Evolutionary conservation across 92 coral and sea anemone species (phyloP), one percentile per base, ranked within the genome.

Genomic region (Palythoa grandiflora): DNA sequence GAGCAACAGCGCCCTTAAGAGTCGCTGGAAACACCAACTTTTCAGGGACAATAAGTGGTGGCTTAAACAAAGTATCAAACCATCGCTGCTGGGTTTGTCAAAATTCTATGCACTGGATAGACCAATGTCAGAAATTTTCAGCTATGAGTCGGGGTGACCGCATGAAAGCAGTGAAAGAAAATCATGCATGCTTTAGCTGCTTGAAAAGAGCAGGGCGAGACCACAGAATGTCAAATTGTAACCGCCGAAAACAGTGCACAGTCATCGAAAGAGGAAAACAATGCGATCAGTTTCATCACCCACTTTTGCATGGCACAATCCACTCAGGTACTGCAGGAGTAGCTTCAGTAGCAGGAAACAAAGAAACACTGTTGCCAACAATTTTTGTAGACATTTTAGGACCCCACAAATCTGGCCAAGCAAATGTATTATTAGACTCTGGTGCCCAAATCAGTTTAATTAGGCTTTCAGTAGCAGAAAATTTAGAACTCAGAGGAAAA

Each of bases 401-500:
- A 73, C 20, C 73, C n/a, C 85, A 36, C 66, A 66, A 65, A 54
- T 17, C 57, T 55, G 57, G 10, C 8, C 80, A 60, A 38, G 90
- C 93, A 17, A 94, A 94, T 68, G 57, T 93, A 1, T 53, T 91
- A 5, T 73, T 93, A 7, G 94, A 91, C 72, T 86, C 94, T 35
- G 96, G 93, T 6, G 94, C 94, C 38, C 94, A 93, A 80, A 80
- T 89, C 40, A 87, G 93, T 48, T 15, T 86, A 17, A 92, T 92
- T 68, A 83, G 94, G 57, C 38, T 44, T 36, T 68, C 55, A 44
- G 63, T 88, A 68, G 94, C 90, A 38, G 70, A 89, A 50, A 68
- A 66, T 13, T 37, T 92, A 16, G 75, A 68, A 38, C 88, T 92
- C 51, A 78, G 21, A 17, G 94, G 92, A 55, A 89, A 73, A 70